phyloP scores from a whole-genome alignment of 2,888 invertebrate genomes.

The Cephus pygmeus region DNA sequence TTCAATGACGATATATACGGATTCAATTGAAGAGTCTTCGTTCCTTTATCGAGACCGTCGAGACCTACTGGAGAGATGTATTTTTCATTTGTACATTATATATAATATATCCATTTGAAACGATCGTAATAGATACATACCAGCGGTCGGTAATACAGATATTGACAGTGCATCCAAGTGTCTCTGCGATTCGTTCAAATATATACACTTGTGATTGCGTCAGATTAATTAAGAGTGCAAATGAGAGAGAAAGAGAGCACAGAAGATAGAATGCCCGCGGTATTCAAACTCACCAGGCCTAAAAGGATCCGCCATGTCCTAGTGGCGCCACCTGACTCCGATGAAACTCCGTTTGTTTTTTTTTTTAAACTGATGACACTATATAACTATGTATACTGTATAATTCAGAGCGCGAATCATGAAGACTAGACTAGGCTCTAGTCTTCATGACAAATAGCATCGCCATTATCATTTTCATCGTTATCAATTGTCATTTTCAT shows the following conservation, averaged over 20 bases:
- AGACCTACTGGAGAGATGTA: background rate
- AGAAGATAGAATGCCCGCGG: background rate
- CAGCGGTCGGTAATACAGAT: background rate
- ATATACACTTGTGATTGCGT: background rate
- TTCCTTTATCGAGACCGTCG: background rate
- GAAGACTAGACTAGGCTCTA: too few relatives aligned
- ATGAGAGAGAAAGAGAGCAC: background rate
- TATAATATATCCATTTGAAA: background rate
- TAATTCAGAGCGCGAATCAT: background rate
- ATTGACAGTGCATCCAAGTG: background rate
- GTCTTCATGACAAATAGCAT: background rate
- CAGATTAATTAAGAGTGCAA: background rate
- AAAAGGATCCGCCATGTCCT: conserved; percentile 7
- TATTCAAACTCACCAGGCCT: conserved; percentile 12
- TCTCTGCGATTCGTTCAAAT: background rate
- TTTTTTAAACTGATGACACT: background rate
- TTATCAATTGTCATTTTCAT: conserved; percentile 12
- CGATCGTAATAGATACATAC: background rate
- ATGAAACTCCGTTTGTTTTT: background rate
- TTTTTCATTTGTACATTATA: background rate
- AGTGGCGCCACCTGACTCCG: background rate
- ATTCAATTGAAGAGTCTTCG: background rate
- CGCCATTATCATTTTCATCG: background rate
- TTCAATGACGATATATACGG: background rate
- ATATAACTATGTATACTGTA: background rate